Conservation (phyloP, 2,113 vertebrate genomes). For the Marmota monax region DNA sequence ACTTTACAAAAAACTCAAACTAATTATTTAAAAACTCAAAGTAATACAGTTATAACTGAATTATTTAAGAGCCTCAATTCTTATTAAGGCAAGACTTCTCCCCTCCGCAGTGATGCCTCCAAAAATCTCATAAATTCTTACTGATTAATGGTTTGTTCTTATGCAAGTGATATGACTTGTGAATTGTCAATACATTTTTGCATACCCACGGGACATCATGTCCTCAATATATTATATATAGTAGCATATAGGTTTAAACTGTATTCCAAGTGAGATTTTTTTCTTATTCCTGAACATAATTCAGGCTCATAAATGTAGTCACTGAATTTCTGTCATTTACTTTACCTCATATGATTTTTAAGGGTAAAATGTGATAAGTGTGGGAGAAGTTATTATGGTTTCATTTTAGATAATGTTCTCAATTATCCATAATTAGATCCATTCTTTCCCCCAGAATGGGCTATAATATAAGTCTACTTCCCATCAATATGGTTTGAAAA, state of each 20-base stretch:
- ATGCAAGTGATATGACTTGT: not conserved
- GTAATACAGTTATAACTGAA: not conserved
- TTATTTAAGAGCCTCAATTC: not conserved
- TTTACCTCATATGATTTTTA: slow-evolving; percentile 8
- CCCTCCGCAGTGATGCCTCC: not conserved
- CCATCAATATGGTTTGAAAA: not conserved
- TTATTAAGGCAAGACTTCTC: not conserved
- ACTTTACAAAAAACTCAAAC: not conserved
- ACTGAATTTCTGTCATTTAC: not conserved
- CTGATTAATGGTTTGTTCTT: not conserved
- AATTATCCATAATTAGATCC: not conserved
- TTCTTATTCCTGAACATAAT: not conserved
- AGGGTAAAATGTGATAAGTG: not conserved
- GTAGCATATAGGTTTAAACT: not conserved
- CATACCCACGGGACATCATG: not conserved
- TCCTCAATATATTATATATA: not conserved
- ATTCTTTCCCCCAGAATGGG: not conserved
- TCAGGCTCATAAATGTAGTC: not conserved
- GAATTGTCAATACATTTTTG: not conserved
- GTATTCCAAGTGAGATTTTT: not conserved
- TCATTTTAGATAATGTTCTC: not conserved
- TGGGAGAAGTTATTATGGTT: not conserved
- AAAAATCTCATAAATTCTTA: not conserved
- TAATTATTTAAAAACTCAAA: not conserved
- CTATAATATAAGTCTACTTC: not conserved